Conservation (phyloP, 2,888 invertebrate species). For the Lepidocyrtinus sp. region DNA sequence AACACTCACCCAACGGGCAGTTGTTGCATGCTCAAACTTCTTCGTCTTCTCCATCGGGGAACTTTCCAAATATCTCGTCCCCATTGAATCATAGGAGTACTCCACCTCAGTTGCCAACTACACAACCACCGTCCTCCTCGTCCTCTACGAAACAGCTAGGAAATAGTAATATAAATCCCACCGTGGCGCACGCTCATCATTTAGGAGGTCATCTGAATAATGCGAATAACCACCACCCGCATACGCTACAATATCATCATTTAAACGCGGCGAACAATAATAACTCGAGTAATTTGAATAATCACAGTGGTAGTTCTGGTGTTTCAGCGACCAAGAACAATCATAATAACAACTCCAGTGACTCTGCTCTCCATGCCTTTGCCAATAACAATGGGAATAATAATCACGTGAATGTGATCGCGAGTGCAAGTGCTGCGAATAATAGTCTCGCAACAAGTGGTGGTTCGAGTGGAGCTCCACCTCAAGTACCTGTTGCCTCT, state of each 20-base stretch:
- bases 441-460: constrained; percentile 46
- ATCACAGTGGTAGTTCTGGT: constrained; percentile 44
- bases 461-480: constrained; percentile 13
- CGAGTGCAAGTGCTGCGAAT: constrained; percentile 33
- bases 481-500: constrained; percentile 57
- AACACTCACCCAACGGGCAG: constrained; percentile 52
- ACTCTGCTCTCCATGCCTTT: not conserved
- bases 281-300: constrained; percentile 46
- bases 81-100: constrained; percentile 43
- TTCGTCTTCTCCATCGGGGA: constrained; percentile 35
- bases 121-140: constrained; percentile 60
- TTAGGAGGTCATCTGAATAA: constrained; percentile 42
- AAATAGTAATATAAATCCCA: constrained; percentile 55
- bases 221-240: constrained; percentile 42
- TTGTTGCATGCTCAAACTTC: constrained; percentile 55
- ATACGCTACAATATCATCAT: not conserved
- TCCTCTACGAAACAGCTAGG: constrained; percentile 47
- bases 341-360: constrained; percentile 30
- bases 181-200: constrained; percentile 34
- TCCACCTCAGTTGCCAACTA: constrained; percentile 62
- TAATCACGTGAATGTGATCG: constrained; percentile 47
- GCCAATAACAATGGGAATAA: constrained; percentile 37
- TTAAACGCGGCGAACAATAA: constrained; percentile 45
- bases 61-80: constrained; percentile 37
- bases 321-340: constrained; percentile 30